A percentile compares a stretch with the other conserved stretches of the same genome.
Evolutionary conservation across 2,888 invertebrate genomes (phyloP).

Genomic region (Sialis lutaria): DNA sequence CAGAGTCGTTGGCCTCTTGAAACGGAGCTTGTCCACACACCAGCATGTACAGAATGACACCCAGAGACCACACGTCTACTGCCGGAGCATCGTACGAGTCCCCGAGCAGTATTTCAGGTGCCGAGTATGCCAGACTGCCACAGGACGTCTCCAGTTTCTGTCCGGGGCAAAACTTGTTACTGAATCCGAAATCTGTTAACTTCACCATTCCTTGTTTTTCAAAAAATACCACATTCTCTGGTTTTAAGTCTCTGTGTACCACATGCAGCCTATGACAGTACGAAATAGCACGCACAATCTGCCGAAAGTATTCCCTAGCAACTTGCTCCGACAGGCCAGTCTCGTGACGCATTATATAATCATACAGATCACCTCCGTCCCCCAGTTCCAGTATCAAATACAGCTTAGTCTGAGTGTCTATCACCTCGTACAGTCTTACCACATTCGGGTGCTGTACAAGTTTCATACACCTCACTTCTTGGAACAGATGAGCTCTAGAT

Average conservation of each 20-base stretch:
- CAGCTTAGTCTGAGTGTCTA: slow-evolving; percentile 96
- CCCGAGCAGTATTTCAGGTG: slow-evolving; percentile 95
- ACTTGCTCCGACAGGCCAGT: slow-evolving; percentile 67
- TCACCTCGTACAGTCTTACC: slow-evolving; percentile 94
- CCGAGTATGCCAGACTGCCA: slow-evolving; percentile 96
- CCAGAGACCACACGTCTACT: slow-evolving; percentile 98
- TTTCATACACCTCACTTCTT: slow-evolving; percentile 94
- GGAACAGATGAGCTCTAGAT: slow-evolving; percentile 88
- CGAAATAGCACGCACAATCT: slow-evolving; percentile 95
- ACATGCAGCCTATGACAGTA: slow-evolving; percentile 91
- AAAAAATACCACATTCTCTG: slow-evolving; percentile 99
- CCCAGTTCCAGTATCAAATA: slow-evolving; percentile 94
- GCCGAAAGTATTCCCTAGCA: slow-evolving; percentile 83
- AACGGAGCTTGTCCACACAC: slow-evolving; percentile 96
- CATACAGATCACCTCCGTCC: slow-evolving; percentile 96
- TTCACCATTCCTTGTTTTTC: slow-evolving; percentile 94
- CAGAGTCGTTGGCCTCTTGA: slow-evolving; percentile 98
- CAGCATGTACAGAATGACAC: slow-evolving; percentile 96
- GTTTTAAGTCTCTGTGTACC: slow-evolving; percentile 87
- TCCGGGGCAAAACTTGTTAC: slow-evolving; percentile 91
- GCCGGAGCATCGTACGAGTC: slow-evolving; percentile 98
- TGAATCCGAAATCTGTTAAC: slow-evolving; percentile 95
- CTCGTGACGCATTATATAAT: slow-evolving; percentile 94
- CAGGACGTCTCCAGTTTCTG: slow-evolving; percentile 96
- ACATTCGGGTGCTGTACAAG: slow-evolving; percentile 98